phyloP scores from a whole-genome alignment of 2,113 vertebrate species.

The Pimephales promelas region DNA sequence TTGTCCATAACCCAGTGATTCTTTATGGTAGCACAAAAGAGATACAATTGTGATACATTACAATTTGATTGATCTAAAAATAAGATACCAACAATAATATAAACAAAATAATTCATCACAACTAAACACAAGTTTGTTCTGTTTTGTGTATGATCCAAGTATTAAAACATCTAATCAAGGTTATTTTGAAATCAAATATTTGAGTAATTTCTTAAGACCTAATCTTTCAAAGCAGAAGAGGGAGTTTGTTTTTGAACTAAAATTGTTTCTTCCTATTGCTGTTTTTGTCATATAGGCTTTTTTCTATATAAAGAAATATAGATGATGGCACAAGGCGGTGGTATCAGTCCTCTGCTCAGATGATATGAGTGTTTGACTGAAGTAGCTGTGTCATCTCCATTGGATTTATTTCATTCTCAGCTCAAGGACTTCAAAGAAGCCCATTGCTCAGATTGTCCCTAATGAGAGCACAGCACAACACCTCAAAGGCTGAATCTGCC shows the following conservation, averaged over 20 bases:
- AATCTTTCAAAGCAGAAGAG: not conserved
- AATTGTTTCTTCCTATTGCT: not conserved
- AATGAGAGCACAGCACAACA: conserved; percentile 53
- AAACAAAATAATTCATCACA: not conserved
- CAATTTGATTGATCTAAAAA: too few relatives aligned
- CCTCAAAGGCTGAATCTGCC: conserved; percentile 55
- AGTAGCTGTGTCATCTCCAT: conserved; percentile 39
- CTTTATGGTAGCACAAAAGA: too few relatives aligned
- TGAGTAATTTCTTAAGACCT: not conserved
- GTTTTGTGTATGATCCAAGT: not conserved
- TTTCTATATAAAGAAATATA: conserved; percentile 44
- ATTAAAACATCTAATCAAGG: not conserved
- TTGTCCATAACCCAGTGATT: too few relatives aligned
- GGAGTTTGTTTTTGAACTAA: not conserved
- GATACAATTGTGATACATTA: too few relatives aligned
- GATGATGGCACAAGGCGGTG: conserved; percentile 31
- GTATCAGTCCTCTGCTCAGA: conserved; percentile 13
- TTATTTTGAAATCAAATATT: not conserved
- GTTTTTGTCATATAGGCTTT: conserved; percentile 4
- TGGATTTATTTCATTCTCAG: conserved; percentile 28
- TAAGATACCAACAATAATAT: not conserved
- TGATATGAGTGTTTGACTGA: conserved; percentile 22
- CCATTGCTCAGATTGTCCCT: conserved; percentile 33
- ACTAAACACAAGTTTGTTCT: not conserved
- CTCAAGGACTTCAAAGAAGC: conserved; percentile 58